Evolutionary conservation across 1,140 invertebrate genomes (phyloP).

Genomic region (Aphelenchoides avenae): DNA sequence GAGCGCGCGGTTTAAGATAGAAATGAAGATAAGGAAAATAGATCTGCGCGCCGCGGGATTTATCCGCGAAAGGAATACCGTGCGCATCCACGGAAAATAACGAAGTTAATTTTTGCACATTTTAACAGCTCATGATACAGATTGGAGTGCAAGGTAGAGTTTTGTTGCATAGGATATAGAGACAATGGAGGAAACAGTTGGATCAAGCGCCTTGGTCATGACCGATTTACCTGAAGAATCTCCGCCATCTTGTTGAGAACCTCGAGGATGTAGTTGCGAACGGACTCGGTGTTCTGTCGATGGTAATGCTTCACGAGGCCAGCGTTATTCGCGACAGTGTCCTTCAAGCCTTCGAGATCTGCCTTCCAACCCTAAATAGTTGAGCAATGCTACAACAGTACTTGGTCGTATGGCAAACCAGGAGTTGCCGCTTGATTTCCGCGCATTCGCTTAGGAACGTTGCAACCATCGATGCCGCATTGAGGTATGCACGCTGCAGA

Average conservation of each 20-base stretch:
- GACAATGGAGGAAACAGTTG: too few relatives aligned
- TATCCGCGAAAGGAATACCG: too few relatives aligned
- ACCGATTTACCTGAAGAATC: constrained; percentile 23
- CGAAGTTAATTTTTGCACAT: too few relatives aligned
- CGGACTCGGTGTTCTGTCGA: constrained; percentile 21
- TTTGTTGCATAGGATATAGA: too few relatives aligned
- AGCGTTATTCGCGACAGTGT: constrained; percentile 17
- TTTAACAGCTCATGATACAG: too few relatives aligned
- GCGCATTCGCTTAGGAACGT: constrained; percentile 28
- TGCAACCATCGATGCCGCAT: constrained; percentile 15
- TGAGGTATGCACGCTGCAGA: constrained; percentile 36
- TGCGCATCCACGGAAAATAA: too few relatives aligned
- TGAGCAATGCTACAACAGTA: neutral
- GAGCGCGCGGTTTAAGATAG: too few relatives aligned
- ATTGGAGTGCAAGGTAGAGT: too few relatives aligned
- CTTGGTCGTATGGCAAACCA: constrained; percentile 8
- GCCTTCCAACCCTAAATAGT: constrained; percentile 21
- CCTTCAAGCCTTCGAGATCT: constrained; percentile 13
- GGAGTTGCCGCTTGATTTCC: constrained; percentile 17
- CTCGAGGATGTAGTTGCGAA: constrained; percentile 15
- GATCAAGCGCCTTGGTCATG: constrained; percentile 3
- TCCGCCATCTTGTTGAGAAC: constrained; percentile 24
- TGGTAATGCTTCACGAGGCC: constrained; percentile 27
- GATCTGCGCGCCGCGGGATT: too few relatives aligned
- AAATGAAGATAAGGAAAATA: too few relatives aligned